Base-by-base conservation (phyloP, 1,140 invertebrate species). In the Lasioglossum albipes region DNA sequence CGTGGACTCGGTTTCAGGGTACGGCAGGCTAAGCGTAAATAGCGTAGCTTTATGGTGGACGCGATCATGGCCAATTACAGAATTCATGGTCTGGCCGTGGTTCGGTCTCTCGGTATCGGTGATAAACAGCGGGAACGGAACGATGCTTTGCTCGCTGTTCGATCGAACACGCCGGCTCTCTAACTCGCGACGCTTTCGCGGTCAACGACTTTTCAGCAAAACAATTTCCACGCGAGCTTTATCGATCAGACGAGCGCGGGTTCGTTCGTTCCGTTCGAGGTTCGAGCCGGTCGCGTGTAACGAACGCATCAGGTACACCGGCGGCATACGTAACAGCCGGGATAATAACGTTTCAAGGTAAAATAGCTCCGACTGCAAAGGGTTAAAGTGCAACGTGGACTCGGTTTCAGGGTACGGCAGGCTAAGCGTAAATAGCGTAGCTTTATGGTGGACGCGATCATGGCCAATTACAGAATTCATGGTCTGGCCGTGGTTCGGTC, bases 381-480 rank as follows among this genome's bases (percentile, higher is more conserved):
- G 27, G 27, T 27, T 27, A 1, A 36, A 36, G 5, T 36, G 36
- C 36, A 36, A 36, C 36, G 3, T 3, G 36, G 36, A 36, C 36
- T 36, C 36, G 1, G 36, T 36, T 36, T 36, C 5, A 5, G 36
- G 1, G 36, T 36, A 36, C 36, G 36, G 2, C 5, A 36, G 36
- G 36, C 7, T 49, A 0, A 49, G 13, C 45, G 52, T 4, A 54
- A 16, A 54, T 13, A 54, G 52, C 45, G 45, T 54, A 13, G 12
- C 12, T 36, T 36, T 10, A 62, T 36, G 22, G 41, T 42, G 22
- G 20, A 31, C 59, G 57, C 52, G 88, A 84, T 84, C 83, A 86
- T 86, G 81, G 86, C 84, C 89, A 91, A 90, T 89, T 87, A 83
- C 61, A 81, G 75, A 76, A 82, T 83, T 85, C 76, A 82, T 89